phyloP scores from a whole-genome alignment of 2,113 vertebrate species.

The Fregetta grallaria region DNA sequence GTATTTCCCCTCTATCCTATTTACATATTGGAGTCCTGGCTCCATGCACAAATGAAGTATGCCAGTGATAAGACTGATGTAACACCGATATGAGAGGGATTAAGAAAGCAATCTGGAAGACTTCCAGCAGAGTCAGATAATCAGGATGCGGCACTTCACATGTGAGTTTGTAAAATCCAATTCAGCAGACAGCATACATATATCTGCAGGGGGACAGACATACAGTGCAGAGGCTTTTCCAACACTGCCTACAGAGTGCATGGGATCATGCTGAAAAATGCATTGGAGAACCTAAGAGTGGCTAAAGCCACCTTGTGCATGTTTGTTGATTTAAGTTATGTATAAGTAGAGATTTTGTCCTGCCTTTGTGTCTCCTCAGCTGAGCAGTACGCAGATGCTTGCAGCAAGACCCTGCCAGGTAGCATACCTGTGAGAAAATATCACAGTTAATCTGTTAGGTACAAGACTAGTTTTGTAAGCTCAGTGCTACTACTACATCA shows the following conservation, averaged over 20 bases:
- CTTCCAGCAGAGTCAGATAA: neutral
- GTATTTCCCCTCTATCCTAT: neutral
- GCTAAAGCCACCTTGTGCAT: neutral
- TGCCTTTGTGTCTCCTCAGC: neutral
- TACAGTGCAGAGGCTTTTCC: neutral
- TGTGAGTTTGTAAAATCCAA: neutral
- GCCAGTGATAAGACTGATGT: neutral
- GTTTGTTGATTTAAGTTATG: neutral
- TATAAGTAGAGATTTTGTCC: neutral
- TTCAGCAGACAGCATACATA: neutral
- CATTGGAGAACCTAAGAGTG: neutral
- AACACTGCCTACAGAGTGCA: neutral
- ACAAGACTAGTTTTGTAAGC: neutral
- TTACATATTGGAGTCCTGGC: neutral
- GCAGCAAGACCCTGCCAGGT: neutral
- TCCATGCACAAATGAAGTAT: neutral
- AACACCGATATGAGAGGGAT: neutral
- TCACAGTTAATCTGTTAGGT: neutral
- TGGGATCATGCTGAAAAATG: accelerated
- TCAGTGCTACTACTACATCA: neutral
- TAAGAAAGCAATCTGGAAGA: neutral
- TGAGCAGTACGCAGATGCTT: neutral
- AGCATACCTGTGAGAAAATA: neutral
- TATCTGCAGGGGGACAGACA: neutral
- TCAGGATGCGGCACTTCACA: neutral